Percentiles rank a stretch among this genome's conserved stretches.
Conservation (phyloP, 2,113 vertebrate genomes). For the Brachyistius frenatus region DNA sequence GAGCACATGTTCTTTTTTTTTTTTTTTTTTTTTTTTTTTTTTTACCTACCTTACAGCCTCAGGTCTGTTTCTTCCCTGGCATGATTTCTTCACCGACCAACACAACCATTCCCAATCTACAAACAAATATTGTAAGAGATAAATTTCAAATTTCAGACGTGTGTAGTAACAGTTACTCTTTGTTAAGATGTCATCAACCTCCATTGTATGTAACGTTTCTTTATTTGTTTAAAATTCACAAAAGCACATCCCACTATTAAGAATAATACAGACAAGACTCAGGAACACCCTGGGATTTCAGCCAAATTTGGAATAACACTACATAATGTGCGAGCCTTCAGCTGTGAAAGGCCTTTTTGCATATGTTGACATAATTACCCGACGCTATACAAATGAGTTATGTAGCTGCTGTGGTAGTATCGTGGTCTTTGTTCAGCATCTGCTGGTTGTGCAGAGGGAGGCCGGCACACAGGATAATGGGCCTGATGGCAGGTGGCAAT, state of each 20-base stretch:
- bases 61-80: background rate
- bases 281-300: background rate
- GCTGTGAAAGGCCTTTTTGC: slow-evolving; percentile 28
- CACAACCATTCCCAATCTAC: background rate
- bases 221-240: slow-evolving; percentile 7
- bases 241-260: background rate
- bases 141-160: background rate
- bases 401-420: slow-evolving; percentile 10
- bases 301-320: slow-evolving; percentile 4
- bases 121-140: background rate
- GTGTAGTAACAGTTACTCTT: background rate
- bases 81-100: background rate
- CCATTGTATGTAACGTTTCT: no score
- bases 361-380: slow-evolving; percentile 57
- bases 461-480: slow-evolving; percentile 41
- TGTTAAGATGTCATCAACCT: background rate
- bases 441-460: slow-evolving; percentile 34
- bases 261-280: background rate
- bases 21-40: no score
- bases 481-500: slow-evolving; percentile 59
- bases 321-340: background rate
- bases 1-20: background rate
- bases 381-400: slow-evolving; percentile 31
- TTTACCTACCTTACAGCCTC: no score
- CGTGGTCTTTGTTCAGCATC: slow-evolving; percentile 49